Evolutionary conservation across 2,113 vertebrate genomes (phyloP).

Genomic region (Peromyscus leucopus): DNA sequence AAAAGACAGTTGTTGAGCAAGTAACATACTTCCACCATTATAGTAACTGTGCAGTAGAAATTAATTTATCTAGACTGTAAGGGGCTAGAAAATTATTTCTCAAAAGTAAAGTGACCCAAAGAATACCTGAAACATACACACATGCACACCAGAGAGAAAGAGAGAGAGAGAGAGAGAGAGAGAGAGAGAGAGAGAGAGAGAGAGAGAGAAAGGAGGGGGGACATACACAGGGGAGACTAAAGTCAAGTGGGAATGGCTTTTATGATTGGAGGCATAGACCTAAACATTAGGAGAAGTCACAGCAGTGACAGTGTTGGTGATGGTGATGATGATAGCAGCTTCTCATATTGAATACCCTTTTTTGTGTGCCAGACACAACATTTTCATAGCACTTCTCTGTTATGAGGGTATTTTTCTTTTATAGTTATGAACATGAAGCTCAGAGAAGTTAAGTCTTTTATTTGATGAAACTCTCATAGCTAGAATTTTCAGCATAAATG

Average conservation of each 20-base stretch:
- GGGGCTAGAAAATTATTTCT: background rate
- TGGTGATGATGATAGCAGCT: background rate
- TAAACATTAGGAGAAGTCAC: background rate
- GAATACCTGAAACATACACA: background rate
- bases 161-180: background rate
- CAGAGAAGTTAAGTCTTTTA: constrained; percentile 10
- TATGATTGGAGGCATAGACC: background rate
- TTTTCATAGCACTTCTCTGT: background rate
- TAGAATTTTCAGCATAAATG: background rate
- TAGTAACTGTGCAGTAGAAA: background rate
- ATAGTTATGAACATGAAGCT: background rate
- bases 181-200: background rate
- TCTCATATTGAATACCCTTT: background rate
- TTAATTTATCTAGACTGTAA: background rate
- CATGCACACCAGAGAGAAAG: background rate
- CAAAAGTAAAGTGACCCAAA: background rate
- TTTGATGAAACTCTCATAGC: background rate
- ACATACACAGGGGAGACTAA: background rate
- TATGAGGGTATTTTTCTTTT: background rate
- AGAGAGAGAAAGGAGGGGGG: background rate
- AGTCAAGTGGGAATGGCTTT: background rate
- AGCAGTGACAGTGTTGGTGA: background rate
- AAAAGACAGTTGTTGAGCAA: background rate
- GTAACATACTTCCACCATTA: background rate
- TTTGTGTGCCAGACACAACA: background rate